Base-by-base conservation (phyloP, 1,140 invertebrate genomes). In the Drosophila tsacasi region DNA sequence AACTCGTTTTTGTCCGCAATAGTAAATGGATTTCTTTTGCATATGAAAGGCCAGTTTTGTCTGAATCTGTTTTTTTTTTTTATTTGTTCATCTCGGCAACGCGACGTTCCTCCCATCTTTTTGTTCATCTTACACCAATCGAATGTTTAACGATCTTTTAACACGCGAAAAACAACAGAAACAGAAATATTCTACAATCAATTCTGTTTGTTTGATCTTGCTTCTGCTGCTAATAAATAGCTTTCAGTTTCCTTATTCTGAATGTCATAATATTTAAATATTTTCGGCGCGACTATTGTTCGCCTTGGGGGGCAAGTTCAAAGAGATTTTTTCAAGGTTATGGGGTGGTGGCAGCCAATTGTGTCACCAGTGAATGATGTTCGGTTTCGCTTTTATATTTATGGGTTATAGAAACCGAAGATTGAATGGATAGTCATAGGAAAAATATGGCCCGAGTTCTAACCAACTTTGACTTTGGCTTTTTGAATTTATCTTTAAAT, bases 41-140 rank as follows among this genome's bases (percentile, higher is more conserved):
- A 89, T 86, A 86, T 83, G 81, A 86, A 86, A 83, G 84, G 76
- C 77, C 13, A 73, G 63, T 66, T 86, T 73, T 82, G 67, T 81
- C 32, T 58, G 49, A 19, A 39, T 25, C 35, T 54, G 64, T 61
- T 47, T 46, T 46, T 63, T 49, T 50, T n/a, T 67, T 46, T 59
- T 47, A 42, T 61, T 57, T 58, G 69, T 66, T 62, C 19, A 60
- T 44, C 46, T 39, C 30, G 32, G 35, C 65, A 5, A 40, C 19
- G 63, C 49, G 49, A 50, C 25, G 25, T 67, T 67, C 68, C 49
- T 52, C 10, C 62, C 47, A 25, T 35, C 50, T 40, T 40, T 12
- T 35, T n/a, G 50, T 58, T 40, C 54, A 73, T 73, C 47, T 84
- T 72, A 83, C 81, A 76, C 62, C 66, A 73, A 35, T 39, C 61